Percentiles rank a stretch among this genome's conserved stretches.
phyloP scores from a whole-genome alignment of 1,140 invertebrate genomes.

The Cepaea nemoralis region DNA sequence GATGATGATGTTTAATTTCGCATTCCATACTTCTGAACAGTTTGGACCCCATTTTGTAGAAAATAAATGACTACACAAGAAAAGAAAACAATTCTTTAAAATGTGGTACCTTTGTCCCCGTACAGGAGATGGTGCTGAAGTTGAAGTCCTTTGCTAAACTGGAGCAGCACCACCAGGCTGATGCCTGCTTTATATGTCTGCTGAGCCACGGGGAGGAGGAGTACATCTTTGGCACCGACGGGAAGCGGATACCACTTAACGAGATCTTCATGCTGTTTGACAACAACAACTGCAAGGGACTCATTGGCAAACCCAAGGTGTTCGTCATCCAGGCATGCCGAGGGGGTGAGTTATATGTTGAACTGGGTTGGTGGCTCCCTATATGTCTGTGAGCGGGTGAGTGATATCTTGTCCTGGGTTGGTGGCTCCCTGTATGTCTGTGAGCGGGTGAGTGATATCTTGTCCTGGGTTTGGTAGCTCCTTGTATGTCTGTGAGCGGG shows the following conservation, averaged over 20 bases:
- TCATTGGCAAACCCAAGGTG: conserved; percentile 67
- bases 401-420: too few relatives aligned
- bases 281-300: conserved; percentile 59
- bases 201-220: conserved; percentile 69
- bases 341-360: conserved; percentile 57
- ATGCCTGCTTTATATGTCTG: conserved; percentile 62
- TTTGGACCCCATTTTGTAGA: too few relatives aligned
- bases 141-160: conserved; percentile 57
- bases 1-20: neutral
- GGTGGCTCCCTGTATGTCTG: too few relatives aligned
- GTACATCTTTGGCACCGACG: conserved; percentile 66
- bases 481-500: too few relatives aligned
- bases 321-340: conserved; percentile 71
- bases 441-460: too few relatives aligned
- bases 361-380: too few relatives aligned
- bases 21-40: neutral
- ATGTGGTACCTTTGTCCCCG: neutral
- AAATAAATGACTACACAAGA: neutral
- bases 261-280: conserved; percentile 64
- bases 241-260: conserved; percentile 61
- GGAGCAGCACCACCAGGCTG: conserved; percentile 49
- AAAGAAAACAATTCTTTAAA: neutral
- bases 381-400: too few relatives aligned
- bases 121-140: conserved; percentile 62
- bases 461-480: too few relatives aligned